Percentiles rank a stretch among this genome's conserved stretches.
Evolutionary conservation across 2,888 invertebrate genomes (phyloP).

Genomic region (Nasonia oneida): DNA sequence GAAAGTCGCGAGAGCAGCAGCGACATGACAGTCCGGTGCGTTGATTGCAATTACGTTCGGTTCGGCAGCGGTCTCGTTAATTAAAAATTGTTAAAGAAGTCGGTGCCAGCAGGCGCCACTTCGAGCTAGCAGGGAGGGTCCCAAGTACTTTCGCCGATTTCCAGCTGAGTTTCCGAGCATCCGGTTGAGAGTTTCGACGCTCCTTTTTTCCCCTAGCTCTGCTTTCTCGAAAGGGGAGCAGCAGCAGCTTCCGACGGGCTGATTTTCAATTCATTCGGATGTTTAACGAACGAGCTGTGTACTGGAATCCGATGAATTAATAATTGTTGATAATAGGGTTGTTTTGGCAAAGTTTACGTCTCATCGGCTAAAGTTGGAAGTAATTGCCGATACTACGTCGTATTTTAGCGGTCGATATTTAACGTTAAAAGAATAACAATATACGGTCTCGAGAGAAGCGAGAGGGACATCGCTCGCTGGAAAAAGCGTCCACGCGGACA

Average conservation of each 20-base stretch:
- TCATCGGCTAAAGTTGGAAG: no score
- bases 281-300: not conserved
- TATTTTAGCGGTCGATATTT: not conserved
- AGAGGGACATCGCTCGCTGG: not conserved
- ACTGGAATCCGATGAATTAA: not conserved
- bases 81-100: constrained; percentile 65
- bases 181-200: not conserved
- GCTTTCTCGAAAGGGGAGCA: not conserved
- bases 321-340: not conserved
- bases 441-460: not conserved
- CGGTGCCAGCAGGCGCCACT: constrained; percentile 20
- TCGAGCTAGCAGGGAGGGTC: not conserved
- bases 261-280: not conserved
- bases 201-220: not conserved
- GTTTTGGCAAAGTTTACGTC: no score
- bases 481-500: not conserved
- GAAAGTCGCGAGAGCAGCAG: constrained; percentile 55
- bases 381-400: no score
- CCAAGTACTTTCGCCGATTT: constrained; percentile 37
- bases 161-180: constrained; percentile 25
- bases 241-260: not conserved
- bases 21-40: constrained; percentile 63
- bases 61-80: constrained; percentile 62
- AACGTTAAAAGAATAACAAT: not conserved
- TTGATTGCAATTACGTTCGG: constrained; percentile 64